phyloP scores from a whole-genome alignment of 2,797 vertebrate species.

The Catostomus latipinnis region DNA sequence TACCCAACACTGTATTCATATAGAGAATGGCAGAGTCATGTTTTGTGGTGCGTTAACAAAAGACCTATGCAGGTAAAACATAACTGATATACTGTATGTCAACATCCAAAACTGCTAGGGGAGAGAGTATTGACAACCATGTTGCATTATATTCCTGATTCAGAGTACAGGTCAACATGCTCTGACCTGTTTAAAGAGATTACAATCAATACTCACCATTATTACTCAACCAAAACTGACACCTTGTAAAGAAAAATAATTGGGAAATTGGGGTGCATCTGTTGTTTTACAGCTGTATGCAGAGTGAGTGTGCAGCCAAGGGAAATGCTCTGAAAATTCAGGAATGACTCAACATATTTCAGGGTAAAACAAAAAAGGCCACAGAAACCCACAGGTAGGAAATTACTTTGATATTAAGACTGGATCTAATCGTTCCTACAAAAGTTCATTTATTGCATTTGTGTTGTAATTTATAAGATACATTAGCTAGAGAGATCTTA shows the following conservation, averaged over 20 bases:
- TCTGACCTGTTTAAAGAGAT: slow-evolving; percentile 3
- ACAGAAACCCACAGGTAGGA: neutral
- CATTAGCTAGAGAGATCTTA: neutral
- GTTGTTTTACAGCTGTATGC: neutral
- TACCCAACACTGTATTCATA: too few species aligned
- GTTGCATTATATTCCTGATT: neutral
- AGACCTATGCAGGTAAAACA: neutral
- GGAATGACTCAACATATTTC: slow-evolving; percentile 54
- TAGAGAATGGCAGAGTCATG: neutral
- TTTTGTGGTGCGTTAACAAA: neutral
- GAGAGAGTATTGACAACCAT: neutral
- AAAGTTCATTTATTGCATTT: neutral
- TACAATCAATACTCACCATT: neutral
- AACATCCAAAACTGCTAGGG: neutral
- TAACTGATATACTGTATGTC: too few species aligned
- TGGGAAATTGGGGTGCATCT: neutral
- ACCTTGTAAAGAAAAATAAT: neutral
- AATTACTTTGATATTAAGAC: neutral
- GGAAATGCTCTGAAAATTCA: neutral
- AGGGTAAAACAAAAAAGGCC: neutral
- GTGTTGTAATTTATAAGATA: neutral
- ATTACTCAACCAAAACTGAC: neutral
- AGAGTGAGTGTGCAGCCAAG: slow-evolving; percentile 9
- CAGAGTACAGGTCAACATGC: neutral
- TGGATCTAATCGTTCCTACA: neutral